Conservation (phyloP, 2,113 vertebrate species). For the Micronycteris hirsuta region DNA sequence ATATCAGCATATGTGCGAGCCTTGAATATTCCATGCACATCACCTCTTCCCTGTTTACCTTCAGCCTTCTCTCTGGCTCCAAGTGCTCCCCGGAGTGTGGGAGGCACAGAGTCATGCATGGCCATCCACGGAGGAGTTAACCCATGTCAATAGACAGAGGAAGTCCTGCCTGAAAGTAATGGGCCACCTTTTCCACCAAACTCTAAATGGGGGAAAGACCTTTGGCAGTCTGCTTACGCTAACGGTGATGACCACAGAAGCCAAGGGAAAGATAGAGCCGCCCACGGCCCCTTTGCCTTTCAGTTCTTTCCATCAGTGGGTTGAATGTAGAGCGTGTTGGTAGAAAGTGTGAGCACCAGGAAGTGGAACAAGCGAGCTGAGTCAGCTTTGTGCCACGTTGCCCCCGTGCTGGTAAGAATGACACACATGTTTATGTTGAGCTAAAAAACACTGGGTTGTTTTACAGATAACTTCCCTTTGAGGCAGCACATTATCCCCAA, state of each 20-base stretch:
- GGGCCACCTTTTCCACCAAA: background rate
- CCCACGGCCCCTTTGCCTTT: background rate
- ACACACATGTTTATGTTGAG: background rate
- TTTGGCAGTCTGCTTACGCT: background rate
- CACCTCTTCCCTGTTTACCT: no score
- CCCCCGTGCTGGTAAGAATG: background rate
- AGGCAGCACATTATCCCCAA: background rate
- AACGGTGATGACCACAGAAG: background rate
- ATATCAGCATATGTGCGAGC: background rate
- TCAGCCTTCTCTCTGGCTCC: background rate
- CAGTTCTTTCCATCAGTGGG: background rate
- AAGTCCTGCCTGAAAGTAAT: background rate
- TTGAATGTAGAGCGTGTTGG: background rate
- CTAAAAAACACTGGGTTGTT: background rate
- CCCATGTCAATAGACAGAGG: background rate
- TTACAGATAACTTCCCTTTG: background rate
- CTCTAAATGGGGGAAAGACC: background rate
- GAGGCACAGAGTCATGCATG: background rate
- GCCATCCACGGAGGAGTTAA: background rate
- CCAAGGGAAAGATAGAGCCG: background rate
- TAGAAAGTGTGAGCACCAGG: background rate
- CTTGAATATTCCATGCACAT: background rate
- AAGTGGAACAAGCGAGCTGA: no score
- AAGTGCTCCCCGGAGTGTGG: background rate
- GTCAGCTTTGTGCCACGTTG: background rate